Evolutionary conservation across 2,888 invertebrate genomes (phyloP).

Genomic region (Zelleria hepariella): DNA sequence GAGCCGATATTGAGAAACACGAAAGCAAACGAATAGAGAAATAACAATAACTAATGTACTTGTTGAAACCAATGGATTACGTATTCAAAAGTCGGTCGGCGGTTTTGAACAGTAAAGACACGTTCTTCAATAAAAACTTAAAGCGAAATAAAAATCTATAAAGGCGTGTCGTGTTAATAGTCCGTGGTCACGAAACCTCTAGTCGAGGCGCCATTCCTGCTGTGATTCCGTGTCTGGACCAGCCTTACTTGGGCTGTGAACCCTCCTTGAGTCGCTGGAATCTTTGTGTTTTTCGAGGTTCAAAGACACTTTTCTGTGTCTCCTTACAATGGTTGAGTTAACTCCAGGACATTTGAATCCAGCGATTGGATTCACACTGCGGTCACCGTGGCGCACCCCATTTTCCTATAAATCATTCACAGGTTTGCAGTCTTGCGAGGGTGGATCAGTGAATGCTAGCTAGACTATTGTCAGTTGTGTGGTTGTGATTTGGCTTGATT

Average conservation of each 20-base stretch:
- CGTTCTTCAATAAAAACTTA: slow-evolving; percentile 41
- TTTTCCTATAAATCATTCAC: slow-evolving; percentile 64
- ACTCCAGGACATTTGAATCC: slow-evolving; percentile 41
- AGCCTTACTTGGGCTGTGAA: slow-evolving; percentile 30
- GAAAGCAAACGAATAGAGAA: background rate
- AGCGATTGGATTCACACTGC: slow-evolving; percentile 58
- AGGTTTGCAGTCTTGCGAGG: slow-evolving; percentile 29
- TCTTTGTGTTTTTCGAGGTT: slow-evolving; percentile 13
- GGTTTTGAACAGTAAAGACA: slow-evolving; percentile 49
- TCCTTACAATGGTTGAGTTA: slow-evolving; percentile 27
- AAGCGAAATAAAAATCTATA: slow-evolving; percentile 48
- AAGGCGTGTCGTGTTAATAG: slow-evolving; percentile 46
- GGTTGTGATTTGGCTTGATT: background rate
- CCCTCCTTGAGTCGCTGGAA: slow-evolving; percentile 10
- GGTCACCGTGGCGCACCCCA: slow-evolving; percentile 35
- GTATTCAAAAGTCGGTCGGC: slow-evolving; percentile 43
- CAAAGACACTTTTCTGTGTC: slow-evolving; percentile 22
- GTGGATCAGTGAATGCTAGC: background rate
- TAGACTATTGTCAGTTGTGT: background rate
- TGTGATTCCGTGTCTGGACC: slow-evolving; percentile 44
- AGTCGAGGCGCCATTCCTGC: slow-evolving; percentile 62
- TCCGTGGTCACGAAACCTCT: slow-evolving; percentile 59
- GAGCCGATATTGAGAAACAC: background rate
- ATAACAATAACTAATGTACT: background rate
- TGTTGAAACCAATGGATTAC: slow-evolving; percentile 4